Conservation (phyloP, 2,797 vertebrate species). For the Sebastiscus tertius region DNA sequence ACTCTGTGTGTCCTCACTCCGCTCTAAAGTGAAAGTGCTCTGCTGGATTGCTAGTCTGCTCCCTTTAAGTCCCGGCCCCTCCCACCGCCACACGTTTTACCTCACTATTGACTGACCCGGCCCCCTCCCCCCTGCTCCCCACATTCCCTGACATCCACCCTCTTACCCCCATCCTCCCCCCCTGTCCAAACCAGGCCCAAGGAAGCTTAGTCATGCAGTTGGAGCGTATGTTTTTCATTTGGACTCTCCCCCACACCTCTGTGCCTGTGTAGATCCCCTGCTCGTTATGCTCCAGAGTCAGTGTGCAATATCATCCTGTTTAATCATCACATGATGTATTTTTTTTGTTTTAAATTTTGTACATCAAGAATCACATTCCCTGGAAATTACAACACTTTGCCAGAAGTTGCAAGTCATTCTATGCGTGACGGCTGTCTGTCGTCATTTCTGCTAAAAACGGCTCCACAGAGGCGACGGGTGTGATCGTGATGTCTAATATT, state of each 20-base stretch:
- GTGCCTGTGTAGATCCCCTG: slow-evolving; percentile 53
- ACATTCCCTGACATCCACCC: slow-evolving; percentile 71
- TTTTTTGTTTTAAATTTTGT: not conserved
- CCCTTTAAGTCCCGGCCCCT: slow-evolving; percentile 78
- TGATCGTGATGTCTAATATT: slow-evolving; percentile 7
- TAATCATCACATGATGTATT: slow-evolving; percentile 54
- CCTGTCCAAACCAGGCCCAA: slow-evolving; percentile 48
- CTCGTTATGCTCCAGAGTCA: slow-evolving; percentile 38
- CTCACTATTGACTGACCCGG: slow-evolving; percentile 76
- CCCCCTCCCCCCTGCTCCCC: slow-evolving; percentile 66
- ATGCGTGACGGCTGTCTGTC: slow-evolving; percentile 18
- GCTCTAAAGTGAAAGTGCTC: slow-evolving; percentile 84
- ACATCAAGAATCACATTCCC: slow-evolving; percentile 43
- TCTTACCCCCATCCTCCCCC: slow-evolving; percentile 45
- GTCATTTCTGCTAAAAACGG: not conserved
- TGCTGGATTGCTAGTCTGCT: slow-evolving; percentile 67
- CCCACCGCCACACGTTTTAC: slow-evolving; percentile 79
- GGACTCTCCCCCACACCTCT: slow-evolving; percentile 73
- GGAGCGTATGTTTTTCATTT: slow-evolving; percentile 82
- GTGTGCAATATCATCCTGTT: slow-evolving; percentile 53
- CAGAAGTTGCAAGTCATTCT: slow-evolving; percentile 67
- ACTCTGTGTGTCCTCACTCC: slow-evolving; percentile 58
- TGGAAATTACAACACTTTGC: slow-evolving; percentile 48
- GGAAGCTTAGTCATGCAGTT: slow-evolving; percentile 80
- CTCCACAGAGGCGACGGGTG: not conserved